Percentiles rank a stretch among this genome's conserved stretches.
Evolutionary conservation across 2,113 vertebrate genomes (phyloP).

Genomic region (Macquaria ambigua): DNA sequence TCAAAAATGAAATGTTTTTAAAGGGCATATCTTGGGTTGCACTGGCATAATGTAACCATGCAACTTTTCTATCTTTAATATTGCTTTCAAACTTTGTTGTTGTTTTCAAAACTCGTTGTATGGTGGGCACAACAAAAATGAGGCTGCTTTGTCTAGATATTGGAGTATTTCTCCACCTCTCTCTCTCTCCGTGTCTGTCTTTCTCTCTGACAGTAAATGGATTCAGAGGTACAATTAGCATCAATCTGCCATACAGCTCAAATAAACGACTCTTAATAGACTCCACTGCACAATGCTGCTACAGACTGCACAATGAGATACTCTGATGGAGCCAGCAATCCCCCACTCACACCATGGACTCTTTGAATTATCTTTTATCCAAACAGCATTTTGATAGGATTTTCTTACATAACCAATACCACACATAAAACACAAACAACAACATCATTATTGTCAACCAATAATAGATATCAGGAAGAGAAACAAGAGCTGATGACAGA

Average conservation of each 20-base stretch:
- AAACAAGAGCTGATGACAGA: background rate
- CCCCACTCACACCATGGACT: background rate
- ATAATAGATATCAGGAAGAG: background rate
- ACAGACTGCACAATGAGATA: constrained; percentile 52
- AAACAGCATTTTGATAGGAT: constrained; percentile 5
- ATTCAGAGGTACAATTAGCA: constrained; percentile 68
- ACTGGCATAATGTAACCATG: background rate
- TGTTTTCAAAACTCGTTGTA: background rate
- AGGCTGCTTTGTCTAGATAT: background rate
- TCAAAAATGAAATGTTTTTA: constrained; percentile 52
- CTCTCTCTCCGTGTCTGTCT: constrained; percentile 21
- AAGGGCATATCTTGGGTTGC: constrained; percentile 37
- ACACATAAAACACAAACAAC: constrained; percentile 1
- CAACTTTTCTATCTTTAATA: background rate
- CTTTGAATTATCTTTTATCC: constrained; percentile 14
- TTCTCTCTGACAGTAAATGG: constrained; percentile 55
- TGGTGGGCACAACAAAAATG: background rate
- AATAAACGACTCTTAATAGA: constrained; percentile 72
- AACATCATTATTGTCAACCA: background rate
- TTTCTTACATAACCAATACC: constrained; percentile 13
- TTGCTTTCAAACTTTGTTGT: too few relatives aligned
- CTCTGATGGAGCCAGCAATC: constrained; percentile 16
- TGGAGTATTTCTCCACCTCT: background rate
- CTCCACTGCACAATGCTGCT: constrained; percentile 58
- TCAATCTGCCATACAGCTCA: constrained; percentile 67